Evolutionary conservation across 2,797 vertebrate species (phyloP).

Genomic region (Alectoris magna): DNA sequence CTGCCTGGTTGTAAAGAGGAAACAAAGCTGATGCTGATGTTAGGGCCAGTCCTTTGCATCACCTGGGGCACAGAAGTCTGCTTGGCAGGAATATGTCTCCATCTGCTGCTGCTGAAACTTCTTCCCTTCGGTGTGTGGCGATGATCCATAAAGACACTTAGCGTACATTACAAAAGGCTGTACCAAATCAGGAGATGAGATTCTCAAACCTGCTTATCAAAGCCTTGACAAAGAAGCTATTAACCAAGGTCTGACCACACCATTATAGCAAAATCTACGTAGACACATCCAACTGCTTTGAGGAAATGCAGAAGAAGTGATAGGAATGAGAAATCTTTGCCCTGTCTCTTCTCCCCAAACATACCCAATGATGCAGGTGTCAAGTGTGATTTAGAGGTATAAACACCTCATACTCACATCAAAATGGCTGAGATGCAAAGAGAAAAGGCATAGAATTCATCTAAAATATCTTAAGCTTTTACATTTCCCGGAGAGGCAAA

Average conservation of each 20-base stretch:
- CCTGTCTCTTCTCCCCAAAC: neutral
- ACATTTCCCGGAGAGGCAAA: constrained; percentile 7
- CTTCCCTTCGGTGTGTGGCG: neutral
- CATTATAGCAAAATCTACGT: neutral
- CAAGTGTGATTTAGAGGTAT: neutral
- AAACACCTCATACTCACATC: neutral
- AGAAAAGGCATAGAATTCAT: neutral
- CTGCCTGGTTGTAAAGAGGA: neutral
- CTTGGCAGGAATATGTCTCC: constrained; percentile 11
- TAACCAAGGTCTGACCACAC: neutral
- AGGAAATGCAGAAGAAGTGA: neutral
- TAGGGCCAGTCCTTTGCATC: neutral
- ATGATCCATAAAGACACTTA: neutral
- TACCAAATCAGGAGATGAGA: neutral
- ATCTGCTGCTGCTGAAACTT: constrained; percentile 11
- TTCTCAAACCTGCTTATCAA: neutral
- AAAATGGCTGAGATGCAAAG: neutral
- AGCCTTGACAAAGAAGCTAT: neutral
- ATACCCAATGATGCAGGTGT: neutral
- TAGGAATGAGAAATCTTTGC: neutral
- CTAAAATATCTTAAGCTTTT: neutral
- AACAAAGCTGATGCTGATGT: neutral
- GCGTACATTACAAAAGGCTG: neutral
- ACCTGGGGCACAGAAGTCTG: neutral
- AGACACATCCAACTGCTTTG: neutral